Base-by-base conservation (phyloP, 1,140 invertebrate genomes). In the Diabrotica undecimpunctata region DNA sequence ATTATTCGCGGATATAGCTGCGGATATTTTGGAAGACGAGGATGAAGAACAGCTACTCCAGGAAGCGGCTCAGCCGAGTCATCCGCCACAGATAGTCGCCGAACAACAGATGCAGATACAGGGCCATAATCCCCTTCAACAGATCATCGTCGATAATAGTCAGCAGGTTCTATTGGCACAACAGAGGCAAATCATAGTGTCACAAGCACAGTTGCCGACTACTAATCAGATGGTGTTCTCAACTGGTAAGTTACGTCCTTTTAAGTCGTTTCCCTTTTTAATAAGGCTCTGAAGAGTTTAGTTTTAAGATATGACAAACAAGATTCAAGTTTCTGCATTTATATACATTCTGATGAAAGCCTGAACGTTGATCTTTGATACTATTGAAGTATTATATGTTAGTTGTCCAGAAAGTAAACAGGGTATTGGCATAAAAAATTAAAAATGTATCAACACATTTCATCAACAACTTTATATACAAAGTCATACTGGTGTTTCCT, bases 11-110 rank as follows among this genome's bases (percentile, higher is more conserved):
- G 87, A 87, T 56, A 78, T 90, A 25, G 87, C 87, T 0, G 88
- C 87, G 0, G 87, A 88, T 66, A 86, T 87, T 60, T 79, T 89
- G n/a, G 87, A 87, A 65, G 88, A 89, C 69, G 87, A 89, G 70
- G 87, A 88, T 62, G 65, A 86, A 46, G 85, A 86, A 52, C 83
- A 85, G 10, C 74, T 79, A 38, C 67, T 75, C 66, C 73, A 75
- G 63, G 71, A 74, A 53, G 74, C 78, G 54, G 25, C 25, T 4
- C 25, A 25, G 4, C 25, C 25, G 25, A 25, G 25, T 25, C 70
- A 74, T 53, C 56, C 74, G 25, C 52, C 75, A 38, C 50, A 54
- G 36, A 59, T 61, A 10, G 54, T 62, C 35, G 12, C 70, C 4
- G 54, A 46, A 8, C 8, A 46, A 8, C 54, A 61, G 9, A 56